phyloP scores from a whole-genome alignment of 2,888 invertebrate genomes.

The Cosmia pyralina region DNA sequence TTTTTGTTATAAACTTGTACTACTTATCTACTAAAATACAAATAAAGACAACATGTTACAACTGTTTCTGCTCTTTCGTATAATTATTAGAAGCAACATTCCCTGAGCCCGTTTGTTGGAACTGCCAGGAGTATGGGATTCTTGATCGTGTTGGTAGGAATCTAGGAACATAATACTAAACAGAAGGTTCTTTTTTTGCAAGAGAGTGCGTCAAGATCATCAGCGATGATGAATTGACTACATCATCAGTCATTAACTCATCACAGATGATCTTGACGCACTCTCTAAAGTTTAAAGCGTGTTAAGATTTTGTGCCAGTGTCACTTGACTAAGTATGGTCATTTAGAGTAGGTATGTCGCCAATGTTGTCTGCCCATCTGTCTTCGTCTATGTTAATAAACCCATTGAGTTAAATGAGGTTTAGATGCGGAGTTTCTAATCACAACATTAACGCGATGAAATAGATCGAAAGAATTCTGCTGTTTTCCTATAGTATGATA shows the following conservation, averaged over 20 bases:
- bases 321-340: constrained; percentile 12
- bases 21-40: not conserved
- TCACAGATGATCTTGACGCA: not conserved
- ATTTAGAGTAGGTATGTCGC: constrained; percentile 12
- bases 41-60: not conserved
- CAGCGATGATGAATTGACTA: no score
- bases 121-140: no score
- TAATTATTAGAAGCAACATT: not conserved
- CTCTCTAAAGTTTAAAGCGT: not conserved
- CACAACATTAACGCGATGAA: not conserved
- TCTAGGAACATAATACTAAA: no score
- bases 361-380: constrained; percentile 48
- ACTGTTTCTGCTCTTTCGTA: constrained; percentile 12
- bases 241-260: no score
- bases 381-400: constrained; percentile 26
- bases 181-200: no score
- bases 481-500: not conserved
- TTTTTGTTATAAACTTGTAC: constrained; percentile 1
- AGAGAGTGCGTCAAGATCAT: no score
- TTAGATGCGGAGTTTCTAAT: constrained; percentile 22
- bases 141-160: no score
- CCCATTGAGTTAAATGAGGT: constrained; percentile 19
- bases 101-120: no score
- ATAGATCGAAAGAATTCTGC: not conserved
- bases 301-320: constrained; percentile 30